Conservation (phyloP, 2,888 invertebrate genomes). For the Folsomia candida region DNA sequence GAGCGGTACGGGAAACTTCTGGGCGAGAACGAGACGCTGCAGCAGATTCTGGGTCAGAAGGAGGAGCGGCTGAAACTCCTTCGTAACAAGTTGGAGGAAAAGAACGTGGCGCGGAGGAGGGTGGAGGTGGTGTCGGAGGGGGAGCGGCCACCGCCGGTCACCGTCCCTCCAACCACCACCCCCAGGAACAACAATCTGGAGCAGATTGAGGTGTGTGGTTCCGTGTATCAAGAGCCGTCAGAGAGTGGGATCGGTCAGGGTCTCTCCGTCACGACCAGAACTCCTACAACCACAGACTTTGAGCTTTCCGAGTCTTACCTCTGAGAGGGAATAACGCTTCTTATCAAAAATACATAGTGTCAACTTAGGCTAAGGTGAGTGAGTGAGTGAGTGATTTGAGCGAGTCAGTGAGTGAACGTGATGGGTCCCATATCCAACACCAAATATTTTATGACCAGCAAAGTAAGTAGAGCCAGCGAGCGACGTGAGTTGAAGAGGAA, state of each 20-base stretch:
- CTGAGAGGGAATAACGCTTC: slow-evolving; percentile 53
- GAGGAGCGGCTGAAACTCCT: slow-evolving; percentile 82
- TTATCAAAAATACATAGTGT: background rate
- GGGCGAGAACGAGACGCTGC: slow-evolving; percentile 92
- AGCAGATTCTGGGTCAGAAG: slow-evolving; percentile 89
- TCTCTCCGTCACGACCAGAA: slow-evolving; percentile 72
- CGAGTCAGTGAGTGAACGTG: too few relatives aligned
- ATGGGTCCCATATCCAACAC: too few relatives aligned
- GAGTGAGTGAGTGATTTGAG: too few relatives aligned
- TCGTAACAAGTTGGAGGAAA: slow-evolving; percentile 76
- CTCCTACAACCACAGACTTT: slow-evolving; percentile 68
- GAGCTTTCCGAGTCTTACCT: slow-evolving; percentile 87
- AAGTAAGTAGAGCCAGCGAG: too few relatives aligned
- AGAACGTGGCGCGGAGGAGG: slow-evolving; percentile 59
- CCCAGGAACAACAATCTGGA: slow-evolving; percentile 43
- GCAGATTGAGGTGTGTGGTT: slow-evolving; percentile 63
- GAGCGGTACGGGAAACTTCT: slow-evolving; percentile 89
- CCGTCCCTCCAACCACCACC: background rate
- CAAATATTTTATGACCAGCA: too few relatives aligned
- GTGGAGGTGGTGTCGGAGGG: slow-evolving; percentile 9
- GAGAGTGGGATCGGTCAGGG: slow-evolving; percentile 72
- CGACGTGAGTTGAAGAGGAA: too few relatives aligned
- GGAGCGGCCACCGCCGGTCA: background rate
- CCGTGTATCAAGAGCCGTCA: slow-evolving; percentile 70
- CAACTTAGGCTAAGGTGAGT: background rate